These are phyloP conservation scores for Chrysemys picta DNA, from an alignment of 2,113 vertebrate genomes.

Conservation along the genomic window DNA sequence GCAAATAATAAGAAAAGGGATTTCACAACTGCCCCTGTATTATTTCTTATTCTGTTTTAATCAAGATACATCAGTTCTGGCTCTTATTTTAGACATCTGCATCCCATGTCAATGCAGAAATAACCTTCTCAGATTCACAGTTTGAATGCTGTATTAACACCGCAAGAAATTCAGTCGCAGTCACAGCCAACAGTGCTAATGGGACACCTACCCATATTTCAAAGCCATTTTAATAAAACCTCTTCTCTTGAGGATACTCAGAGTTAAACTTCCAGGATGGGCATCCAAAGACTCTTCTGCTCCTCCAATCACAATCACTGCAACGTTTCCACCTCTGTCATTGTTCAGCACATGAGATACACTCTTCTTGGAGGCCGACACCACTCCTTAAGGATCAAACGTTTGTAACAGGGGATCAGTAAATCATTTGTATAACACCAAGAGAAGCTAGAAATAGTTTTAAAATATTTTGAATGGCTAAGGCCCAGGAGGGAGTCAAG, in stretches of 20 bases:
- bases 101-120: not conserved
- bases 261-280: slow-evolving; percentile 74
- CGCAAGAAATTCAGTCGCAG: not conserved
- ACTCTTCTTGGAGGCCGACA: slow-evolving; percentile 80
- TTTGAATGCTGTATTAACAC: not conserved
- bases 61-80: not conserved
- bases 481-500: not conserved
- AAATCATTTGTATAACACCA: not conserved
- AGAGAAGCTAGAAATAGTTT: not conserved
- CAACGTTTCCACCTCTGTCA: slow-evolving; percentile 75
- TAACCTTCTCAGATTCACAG: not conserved
- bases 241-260: slow-evolving; percentile 78
- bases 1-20: slow-evolving; percentile 22
- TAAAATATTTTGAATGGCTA: not conserved
- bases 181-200: not conserved
- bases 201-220: slow-evolving; percentile 77
- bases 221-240: slow-evolving; percentile 84
- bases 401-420: not conserved
- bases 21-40: slow-evolving; percentile 21
- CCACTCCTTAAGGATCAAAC: slow-evolving; percentile 72
- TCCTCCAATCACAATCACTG: slow-evolving; percentile 79
- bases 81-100: not conserved
- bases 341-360: slow-evolving; percentile 75
- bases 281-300: slow-evolving; percentile 80
- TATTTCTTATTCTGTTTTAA: not conserved